Base-by-base conservation (phyloP, 2,888 invertebrate species). In the Prosopocoilus inquinatus region DNA sequence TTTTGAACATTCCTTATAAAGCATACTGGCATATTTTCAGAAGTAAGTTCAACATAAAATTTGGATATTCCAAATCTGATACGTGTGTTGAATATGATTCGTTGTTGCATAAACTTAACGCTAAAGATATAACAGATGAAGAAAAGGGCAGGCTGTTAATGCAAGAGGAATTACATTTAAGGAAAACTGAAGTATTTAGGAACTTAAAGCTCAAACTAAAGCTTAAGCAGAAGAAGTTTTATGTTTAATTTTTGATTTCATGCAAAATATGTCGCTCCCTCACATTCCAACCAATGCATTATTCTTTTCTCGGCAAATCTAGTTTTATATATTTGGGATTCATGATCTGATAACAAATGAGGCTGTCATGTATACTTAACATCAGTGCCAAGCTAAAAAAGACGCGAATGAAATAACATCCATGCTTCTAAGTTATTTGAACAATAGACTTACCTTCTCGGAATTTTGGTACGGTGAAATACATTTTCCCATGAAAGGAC, bases 321-420 rank as follows among this genome's bases (percentile, higher is more conserved):
- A 13, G 47, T 34, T 13, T 16, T 11, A 47, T 47, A 16, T 34
- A n/a, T 47, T 47, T 12, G 35, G 35, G 11, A 47, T 47, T 33
- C 35, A 34, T 47, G 13, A 47, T 12, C 13, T 47, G 13, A 34
- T 7, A 9, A 47, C 34, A 34, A 12, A 13, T 12, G 35, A 47
- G 33, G 47, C 11, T 4, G n/a, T 34, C 1, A 47, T 47, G 13
- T 47, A 34, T n/a, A 47, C 47, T 2, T 47, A 47, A n/a, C 11
- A 32, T 33, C 2, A 33, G 33, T 2, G 13, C 16, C 13, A 15
- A n/a, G 12, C 13, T 9, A 47, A 47, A 47, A 47, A 47, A 35
- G 34, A 11, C 15, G 12, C 11, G 9, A 47, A 35, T n/a, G 35
- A 35, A 36, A 13, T 47, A 1, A 34, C 35, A 9, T 47, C 36